Conservation (phyloP, 2,888 invertebrate species). For the Conus canariensis region DNA sequence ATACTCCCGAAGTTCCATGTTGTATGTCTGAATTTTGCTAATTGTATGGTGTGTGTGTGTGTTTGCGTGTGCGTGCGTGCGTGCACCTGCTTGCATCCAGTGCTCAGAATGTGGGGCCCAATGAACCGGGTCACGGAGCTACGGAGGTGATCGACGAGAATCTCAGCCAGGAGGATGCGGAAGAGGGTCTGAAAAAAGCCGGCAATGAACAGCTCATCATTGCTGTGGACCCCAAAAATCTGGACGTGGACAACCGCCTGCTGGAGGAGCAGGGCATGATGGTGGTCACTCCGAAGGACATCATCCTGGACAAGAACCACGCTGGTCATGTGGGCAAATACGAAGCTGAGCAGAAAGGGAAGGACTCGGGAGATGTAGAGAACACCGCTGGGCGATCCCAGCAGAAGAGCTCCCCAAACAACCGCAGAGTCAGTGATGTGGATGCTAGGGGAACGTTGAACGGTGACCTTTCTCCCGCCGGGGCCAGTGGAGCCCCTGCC, state of each 20-base stretch:
- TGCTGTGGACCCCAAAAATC: constrained; percentile 60
- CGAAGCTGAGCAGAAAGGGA: constrained; percentile 66
- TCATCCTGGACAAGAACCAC: constrained; percentile 56
- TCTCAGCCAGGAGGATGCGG: constrained; percentile 71
- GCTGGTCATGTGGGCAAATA: constrained; percentile 65
- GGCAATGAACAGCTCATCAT: constrained; percentile 60
- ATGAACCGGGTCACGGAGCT: constrained; percentile 67
- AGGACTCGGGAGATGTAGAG: constrained; percentile 55
- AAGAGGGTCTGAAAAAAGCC: constrained; percentile 65
- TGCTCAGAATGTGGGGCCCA: constrained; percentile 61
- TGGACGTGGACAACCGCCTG: constrained; percentile 69
- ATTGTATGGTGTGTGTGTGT: not conserved
- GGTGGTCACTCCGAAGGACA: constrained; percentile 57
- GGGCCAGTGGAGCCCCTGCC: not conserved
- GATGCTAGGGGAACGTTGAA: not conserved
- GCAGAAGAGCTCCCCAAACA: not conserved
- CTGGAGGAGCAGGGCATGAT: constrained; percentile 67
- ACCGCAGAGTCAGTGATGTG: constrained; percentile 3
- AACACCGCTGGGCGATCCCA: not conserved
- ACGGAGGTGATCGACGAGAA: constrained; percentile 75
- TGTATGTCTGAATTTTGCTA: not conserved
- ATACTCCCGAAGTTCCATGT: too few relatives aligned
- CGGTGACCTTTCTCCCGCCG: not conserved
- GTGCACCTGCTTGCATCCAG: constrained; percentile 48
- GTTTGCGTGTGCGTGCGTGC: not conserved